A percentile compares a stretch with the other conserved stretches of the same genome.
Conservation (phyloP, 1,140 invertebrate species). For the Neodiprion virginianus region DNA sequence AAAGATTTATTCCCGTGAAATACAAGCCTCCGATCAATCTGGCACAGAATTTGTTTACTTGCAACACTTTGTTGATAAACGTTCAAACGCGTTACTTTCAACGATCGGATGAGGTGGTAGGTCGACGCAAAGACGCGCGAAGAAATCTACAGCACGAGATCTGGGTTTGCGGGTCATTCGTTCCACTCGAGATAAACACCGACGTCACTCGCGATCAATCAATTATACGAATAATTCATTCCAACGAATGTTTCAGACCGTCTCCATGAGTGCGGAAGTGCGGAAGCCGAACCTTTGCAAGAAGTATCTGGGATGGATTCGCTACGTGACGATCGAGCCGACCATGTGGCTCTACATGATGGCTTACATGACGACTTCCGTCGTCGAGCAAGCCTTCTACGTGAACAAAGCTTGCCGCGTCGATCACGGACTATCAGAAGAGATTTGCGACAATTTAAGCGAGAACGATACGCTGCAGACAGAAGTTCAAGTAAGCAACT, state of each 20-base stretch:
- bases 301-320: slow-evolving; percentile 32
- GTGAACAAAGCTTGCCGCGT: slow-evolving; percentile 75
- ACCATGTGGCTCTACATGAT: slow-evolving; percentile 82
- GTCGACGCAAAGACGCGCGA: too few relatives aligned
- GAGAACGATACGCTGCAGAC: slow-evolving; percentile 65
- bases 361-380: slow-evolving; percentile 78
- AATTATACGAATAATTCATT: too few relatives aligned
- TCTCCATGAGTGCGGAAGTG: neutral
- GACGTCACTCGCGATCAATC: too few relatives aligned
- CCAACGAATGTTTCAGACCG: neutral
- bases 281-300: neutral
- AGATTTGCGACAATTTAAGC: slow-evolving; percentile 70
- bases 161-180: too few relatives aligned
- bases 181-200: too few relatives aligned
- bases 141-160: too few relatives aligned
- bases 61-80: too few relatives aligned
- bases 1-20: too few relatives aligned
- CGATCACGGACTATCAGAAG: slow-evolving; percentile 69
- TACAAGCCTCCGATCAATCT: too few relatives aligned
- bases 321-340: slow-evolving; percentile 72
- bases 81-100: too few relatives aligned
- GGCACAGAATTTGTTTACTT: too few relatives aligned
- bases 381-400: slow-evolving; percentile 80
- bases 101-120: too few relatives aligned
- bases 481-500: slow-evolving; percentile 66